Evolutionary conservation across 2,113 vertebrate species (phyloP).

Genomic region (Asarcornis scutulata): DNA sequence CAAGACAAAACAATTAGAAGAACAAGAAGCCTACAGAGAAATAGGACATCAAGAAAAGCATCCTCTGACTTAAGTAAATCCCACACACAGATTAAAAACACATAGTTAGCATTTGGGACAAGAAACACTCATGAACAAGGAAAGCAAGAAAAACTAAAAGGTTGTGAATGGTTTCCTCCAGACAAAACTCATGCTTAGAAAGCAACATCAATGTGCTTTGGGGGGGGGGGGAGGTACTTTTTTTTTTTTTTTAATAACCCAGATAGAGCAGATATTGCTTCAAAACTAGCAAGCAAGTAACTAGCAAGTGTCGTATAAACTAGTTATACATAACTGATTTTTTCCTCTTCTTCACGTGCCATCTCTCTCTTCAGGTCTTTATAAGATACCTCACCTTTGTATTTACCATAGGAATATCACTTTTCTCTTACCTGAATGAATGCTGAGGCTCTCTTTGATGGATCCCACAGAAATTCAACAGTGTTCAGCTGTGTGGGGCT

Average conservation of each 20-base stretch:
- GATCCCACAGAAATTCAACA: constrained; percentile 95
- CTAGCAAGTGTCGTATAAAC: background rate
- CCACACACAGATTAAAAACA: background rate
- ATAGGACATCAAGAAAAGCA: background rate
- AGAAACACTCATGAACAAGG: background rate
- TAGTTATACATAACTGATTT: background rate
- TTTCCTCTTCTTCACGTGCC: background rate
- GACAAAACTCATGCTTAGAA: background rate
- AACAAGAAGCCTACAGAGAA: background rate
- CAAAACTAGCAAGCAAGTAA: background rate
- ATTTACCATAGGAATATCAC: background rate
- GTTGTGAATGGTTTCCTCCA: background rate
- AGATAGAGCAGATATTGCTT: background rate
- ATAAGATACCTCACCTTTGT: background rate
- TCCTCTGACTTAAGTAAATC: background rate
- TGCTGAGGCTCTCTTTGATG: constrained; percentile 86
- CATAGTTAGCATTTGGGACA: background rate
- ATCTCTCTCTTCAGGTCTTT: background rate
- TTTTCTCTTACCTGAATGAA: constrained; percentile 88
- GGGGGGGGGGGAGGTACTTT: too few relatives aligned
- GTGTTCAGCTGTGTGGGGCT: constrained; percentile 91
- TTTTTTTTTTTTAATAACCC: background rate
- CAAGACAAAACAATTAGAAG: background rate
- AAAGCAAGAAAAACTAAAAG: constrained; percentile 4
- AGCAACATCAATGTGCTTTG: background rate